These are phyloP conservation scores for Rhabdomys pumilio DNA, from an alignment of 2,797 vertebrate species.

Conservation along the genomic window DNA sequence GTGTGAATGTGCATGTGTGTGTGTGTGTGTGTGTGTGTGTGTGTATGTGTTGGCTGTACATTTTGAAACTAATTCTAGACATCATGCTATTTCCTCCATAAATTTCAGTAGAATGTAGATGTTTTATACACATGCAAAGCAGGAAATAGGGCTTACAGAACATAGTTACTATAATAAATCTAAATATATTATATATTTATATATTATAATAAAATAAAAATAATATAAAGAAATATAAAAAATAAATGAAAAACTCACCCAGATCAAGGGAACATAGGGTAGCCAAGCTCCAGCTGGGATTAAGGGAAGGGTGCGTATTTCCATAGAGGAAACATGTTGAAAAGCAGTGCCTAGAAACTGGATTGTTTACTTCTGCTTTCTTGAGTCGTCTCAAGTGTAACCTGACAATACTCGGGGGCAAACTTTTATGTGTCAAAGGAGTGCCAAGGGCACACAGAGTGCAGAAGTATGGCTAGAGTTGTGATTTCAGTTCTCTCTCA, in stretches of 20 bases:
- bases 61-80: conserved; percentile 66
- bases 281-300: conserved; percentile 29
- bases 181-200: neutral
- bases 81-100: conserved; percentile 6
- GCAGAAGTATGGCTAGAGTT: neutral
- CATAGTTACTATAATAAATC: conserved; percentile 75
- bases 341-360: neutral
- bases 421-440: conserved; percentile 5
- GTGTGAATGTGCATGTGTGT: neutral
- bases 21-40: neutral
- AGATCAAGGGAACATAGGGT: neutral
- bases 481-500: neutral
- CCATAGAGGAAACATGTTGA: neutral
- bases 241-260: neutral
- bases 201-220: neutral
- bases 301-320: conserved; percentile 54
- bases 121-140: conserved; percentile 75
- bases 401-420: neutral
- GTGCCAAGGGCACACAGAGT: neutral
- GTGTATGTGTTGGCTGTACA: neutral
- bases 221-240: neutral
- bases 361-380: neutral
- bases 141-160: conserved; percentile 64
- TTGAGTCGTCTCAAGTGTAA: conserved; percentile 16
- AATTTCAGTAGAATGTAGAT: conserved; percentile 55